These are phyloP conservation scores for Oncorhynchus mykiss DNA, from an alignment of 2,113 vertebrate genomes.

Conservation along the genomic window DNA sequence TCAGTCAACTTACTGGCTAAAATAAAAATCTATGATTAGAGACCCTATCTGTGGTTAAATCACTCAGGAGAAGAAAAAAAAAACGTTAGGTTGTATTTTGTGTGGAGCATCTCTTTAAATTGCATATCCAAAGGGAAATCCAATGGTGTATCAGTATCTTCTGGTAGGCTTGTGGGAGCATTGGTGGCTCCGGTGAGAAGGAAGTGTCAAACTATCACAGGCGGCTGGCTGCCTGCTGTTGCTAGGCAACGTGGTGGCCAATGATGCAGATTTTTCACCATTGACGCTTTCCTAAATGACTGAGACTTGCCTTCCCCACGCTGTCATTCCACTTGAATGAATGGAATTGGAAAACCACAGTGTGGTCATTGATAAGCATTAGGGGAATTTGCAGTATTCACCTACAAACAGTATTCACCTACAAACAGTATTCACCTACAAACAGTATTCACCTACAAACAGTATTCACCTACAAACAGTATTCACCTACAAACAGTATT, in stretches of 20 bases:
- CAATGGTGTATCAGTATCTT: not conserved
- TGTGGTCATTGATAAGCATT: not conserved
- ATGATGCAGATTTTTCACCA: slow-evolving; percentile 31
- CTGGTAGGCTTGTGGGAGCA: not conserved
- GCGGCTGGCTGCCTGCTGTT: slow-evolving; percentile 22
- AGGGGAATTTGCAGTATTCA: not conserved
- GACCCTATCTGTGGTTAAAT: too few relatives aligned
- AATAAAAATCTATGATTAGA: too few relatives aligned
- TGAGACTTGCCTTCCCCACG: not conserved
- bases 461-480: too few relatives aligned
- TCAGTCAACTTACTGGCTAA: too few relatives aligned
- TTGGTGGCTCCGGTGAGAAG: not conserved
- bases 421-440: too few relatives aligned
- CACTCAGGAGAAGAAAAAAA: too few relatives aligned
- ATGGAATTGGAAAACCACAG: not conserved
- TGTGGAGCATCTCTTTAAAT: too few relatives aligned
- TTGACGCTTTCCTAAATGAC: slow-evolving; percentile 20
- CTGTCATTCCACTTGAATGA: not conserved
- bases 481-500: too few relatives aligned
- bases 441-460: too few relatives aligned
- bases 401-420: slow-evolving; percentile 3
- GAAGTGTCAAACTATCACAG: not conserved
- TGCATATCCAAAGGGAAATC: not conserved
- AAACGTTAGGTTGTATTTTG: too few relatives aligned
- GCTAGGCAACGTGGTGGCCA: slow-evolving; percentile 38